These are phyloP conservation scores for Drosophila austrosaltans DNA, from an alignment of 2,888 invertebrate species.

Conservation along the genomic window DNA sequence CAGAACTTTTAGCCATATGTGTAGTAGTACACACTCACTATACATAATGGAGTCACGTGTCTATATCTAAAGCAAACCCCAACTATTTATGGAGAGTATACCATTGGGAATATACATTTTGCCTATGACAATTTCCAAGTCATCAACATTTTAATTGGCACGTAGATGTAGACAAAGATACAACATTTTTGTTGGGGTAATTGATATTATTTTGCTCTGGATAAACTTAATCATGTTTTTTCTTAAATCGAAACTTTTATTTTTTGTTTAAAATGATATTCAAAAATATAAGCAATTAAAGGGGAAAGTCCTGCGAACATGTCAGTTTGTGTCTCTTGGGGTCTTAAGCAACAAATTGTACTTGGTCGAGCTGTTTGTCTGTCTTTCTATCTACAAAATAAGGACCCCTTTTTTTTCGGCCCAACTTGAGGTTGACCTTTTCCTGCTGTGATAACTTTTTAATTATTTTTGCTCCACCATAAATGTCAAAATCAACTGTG, in stretches of 20 bases:
- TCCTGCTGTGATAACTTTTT: constrained; percentile 53
- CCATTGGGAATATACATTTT: constrained; percentile 27
- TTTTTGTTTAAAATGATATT: too few species aligned
- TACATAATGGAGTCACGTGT: constrained; percentile 40
- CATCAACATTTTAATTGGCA: constrained; percentile 68
- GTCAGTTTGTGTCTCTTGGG: too few species aligned
- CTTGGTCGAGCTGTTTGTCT: too few species aligned
- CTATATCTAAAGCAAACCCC: constrained; percentile 23
- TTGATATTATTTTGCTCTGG: constrained; percentile 56
- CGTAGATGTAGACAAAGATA: constrained; percentile 59
- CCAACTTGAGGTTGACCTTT: not conserved
- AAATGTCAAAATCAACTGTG: constrained; percentile 68
- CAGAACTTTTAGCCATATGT: constrained; percentile 47
- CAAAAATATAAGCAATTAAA: too few species aligned
- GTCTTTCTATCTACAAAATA: not conserved
- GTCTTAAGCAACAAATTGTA: too few species aligned
- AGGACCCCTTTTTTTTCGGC: not conserved
- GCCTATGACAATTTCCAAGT: constrained; percentile 38
- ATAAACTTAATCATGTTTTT: not conserved
- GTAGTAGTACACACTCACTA: constrained; percentile 16
- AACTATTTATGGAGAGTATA: constrained; percentile 29
- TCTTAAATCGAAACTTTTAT: too few species aligned
- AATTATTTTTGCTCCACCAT: constrained; percentile 68
- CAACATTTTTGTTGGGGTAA: constrained; percentile 49
- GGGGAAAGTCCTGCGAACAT: too few species aligned